phyloP scores from a whole-genome alignment of 1,140 invertebrate species.

The Paramacrobiotus metropolitanus region DNA sequence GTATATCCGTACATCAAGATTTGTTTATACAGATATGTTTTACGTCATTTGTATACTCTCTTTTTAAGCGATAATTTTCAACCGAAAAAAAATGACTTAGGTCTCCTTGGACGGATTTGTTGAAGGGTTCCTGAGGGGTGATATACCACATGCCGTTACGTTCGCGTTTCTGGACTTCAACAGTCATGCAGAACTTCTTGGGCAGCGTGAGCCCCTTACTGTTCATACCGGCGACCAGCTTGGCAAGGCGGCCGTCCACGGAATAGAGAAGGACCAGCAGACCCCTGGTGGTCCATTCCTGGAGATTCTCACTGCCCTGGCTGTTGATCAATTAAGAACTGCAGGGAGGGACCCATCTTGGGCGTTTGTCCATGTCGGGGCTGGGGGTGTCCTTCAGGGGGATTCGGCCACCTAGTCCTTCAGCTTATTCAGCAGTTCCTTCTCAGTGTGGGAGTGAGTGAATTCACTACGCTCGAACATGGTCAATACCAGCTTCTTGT shows the following conservation, averaged over 20 bases:
- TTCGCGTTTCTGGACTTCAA: not conserved
- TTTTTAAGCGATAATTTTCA: too few relatives aligned
- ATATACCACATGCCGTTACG: not conserved
- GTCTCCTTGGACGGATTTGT: slow-evolving; percentile 1
- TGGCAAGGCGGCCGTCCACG: not conserved
- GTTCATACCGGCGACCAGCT: not conserved
- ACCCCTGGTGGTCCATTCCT: not conserved
- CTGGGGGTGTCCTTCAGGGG: not conserved
- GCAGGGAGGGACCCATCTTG: not conserved
- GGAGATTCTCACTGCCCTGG: not conserved
- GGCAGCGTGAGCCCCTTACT: not conserved
- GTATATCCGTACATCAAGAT: too few relatives aligned
- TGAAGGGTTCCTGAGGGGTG: not conserved
- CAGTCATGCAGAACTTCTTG: not conserved
- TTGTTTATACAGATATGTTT: too few relatives aligned
- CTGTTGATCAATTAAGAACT: not conserved
- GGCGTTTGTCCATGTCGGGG: not conserved
- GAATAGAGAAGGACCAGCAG: not conserved
- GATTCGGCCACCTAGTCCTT: not conserved
- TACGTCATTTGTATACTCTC: too few relatives aligned
- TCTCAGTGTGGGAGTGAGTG: not conserved
- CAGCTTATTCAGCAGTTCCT: slow-evolving; percentile 1
- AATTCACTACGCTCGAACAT: not conserved
- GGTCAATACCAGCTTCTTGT: not conserved
- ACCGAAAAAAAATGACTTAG: too few relatives aligned